These are phyloP conservation scores for Gavia stellata DNA, from an alignment of 2,113 vertebrate species.

Conservation along the genomic window DNA sequence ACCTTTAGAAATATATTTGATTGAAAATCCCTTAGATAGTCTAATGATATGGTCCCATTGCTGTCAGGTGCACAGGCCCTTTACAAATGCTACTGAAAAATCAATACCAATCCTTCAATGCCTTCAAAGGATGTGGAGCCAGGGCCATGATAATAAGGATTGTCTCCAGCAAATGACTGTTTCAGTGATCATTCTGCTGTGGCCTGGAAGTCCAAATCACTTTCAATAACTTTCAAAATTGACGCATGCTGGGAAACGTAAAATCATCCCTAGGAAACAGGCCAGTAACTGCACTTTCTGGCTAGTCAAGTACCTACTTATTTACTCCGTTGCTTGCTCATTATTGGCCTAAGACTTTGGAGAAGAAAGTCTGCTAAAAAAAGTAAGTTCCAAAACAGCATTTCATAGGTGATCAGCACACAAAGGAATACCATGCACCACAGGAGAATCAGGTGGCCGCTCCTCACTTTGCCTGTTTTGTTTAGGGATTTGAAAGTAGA, in stretches of 20 bases:
- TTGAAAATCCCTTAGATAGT: not conserved
- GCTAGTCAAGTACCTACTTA: not conserved
- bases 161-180: not conserved
- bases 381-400: not conserved
- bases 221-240: not conserved
- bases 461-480: not conserved
- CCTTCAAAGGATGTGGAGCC: not conserved
- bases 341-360: not conserved
- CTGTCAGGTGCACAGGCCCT: not conserved
- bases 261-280: not conserved
- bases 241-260: not conserved
- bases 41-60: not conserved
- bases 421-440: not conserved
- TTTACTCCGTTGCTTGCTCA: not conserved
- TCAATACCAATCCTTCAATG: not conserved
- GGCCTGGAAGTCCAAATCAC: not conserved
- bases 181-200: not conserved
- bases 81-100: slow-evolving; percentile 16
- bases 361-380: not conserved
- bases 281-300: not conserved
- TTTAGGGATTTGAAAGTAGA: not conserved
- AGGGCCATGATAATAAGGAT: not conserved
- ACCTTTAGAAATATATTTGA: not conserved
- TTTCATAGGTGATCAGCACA: not conserved
- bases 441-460: not conserved